A percentile compares a stretch with the other conserved stretches of the same genome.
Evolutionary conservation across 2,113 vertebrate genomes (phyloP).

Genomic region (Neomonachus schauinslandi): DNA sequence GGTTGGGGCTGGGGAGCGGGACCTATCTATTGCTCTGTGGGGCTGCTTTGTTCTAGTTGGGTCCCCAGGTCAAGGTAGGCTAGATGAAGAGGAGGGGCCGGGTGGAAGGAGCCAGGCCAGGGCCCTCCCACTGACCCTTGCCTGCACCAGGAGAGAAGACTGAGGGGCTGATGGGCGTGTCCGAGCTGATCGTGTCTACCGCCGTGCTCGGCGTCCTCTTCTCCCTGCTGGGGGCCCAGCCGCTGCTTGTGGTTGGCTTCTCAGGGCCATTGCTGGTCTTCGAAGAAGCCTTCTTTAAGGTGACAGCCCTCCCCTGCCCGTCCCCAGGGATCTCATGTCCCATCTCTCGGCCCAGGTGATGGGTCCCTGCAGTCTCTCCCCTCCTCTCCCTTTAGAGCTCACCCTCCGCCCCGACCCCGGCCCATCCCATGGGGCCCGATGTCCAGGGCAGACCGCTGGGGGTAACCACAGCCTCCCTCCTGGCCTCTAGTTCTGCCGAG

Average conservation of each 20-base stretch:
- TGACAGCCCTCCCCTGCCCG: neutral
- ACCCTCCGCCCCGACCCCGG: neutral
- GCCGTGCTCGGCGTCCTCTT: constrained; percentile 95
- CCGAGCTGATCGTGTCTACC: constrained; percentile 97
- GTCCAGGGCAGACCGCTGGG: neutral
- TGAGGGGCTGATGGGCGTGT: constrained; percentile 97
- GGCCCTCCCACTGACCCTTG: neutral
- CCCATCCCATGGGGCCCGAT: neutral
- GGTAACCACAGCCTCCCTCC: constrained; percentile 52
- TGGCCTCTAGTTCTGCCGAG: constrained; percentile 93
- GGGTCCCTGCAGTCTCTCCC: neutral
- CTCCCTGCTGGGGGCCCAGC: constrained; percentile 95
- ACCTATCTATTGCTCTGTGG: neutral
- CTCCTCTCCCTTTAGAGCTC: neutral
- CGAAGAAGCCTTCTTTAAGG: constrained; percentile 99
- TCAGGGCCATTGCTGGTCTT: constrained; percentile 98
- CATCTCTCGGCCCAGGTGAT: neutral
- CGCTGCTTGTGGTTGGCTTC: constrained; percentile 97
- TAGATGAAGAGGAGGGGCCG: neutral
- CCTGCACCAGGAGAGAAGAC: constrained; percentile 95
- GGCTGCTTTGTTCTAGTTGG: neutral
- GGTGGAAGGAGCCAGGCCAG: neutral
- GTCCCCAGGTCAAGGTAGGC: neutral
- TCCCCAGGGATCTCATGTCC: neutral
- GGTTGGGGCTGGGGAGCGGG: neutral